phyloP scores from a whole-genome alignment of 2,888 invertebrate genomes.

The Tipula confusa region DNA sequence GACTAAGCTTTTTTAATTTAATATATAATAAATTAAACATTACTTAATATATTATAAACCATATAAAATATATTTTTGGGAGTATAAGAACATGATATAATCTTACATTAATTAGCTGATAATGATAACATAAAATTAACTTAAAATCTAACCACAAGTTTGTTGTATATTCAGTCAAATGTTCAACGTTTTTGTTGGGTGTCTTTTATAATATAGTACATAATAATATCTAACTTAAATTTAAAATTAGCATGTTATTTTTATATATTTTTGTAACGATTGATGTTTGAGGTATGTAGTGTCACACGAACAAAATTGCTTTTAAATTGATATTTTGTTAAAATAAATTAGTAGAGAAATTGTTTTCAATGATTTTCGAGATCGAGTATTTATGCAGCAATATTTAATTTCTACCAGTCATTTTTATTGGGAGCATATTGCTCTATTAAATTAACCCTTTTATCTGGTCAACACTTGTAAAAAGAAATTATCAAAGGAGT shows the following conservation, averaged over 20 bases:
- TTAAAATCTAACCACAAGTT: not conserved
- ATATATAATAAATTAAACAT: not conserved
- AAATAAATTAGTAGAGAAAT: not conserved
- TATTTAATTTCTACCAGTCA: not conserved
- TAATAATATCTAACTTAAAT: not conserved
- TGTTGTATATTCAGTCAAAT: conserved; percentile 7
- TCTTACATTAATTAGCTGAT: not conserved
- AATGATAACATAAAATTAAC: not conserved
- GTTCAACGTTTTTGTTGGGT: not conserved
- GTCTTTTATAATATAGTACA: not conserved
- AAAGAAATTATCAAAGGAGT: no score
- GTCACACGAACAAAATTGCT: not conserved
- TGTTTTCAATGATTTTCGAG: no score
- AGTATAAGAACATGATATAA: not conserved
- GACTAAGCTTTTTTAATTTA: not conserved
- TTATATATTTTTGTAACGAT: not conserved
- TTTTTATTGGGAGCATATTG: not conserved
- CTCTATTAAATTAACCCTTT: no score
- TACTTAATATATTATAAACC: not conserved
- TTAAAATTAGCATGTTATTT: not conserved
- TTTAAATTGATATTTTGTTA: not conserved
- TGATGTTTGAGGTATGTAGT: not conserved
- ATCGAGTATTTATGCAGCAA: no score
- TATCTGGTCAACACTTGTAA: no score
- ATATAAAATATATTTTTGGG: not conserved